Evolutionary conservation across 2,888 invertebrate species (phyloP), one percentile per base, ranked within the genome.

Genomic region (Arge pagana): DNA sequence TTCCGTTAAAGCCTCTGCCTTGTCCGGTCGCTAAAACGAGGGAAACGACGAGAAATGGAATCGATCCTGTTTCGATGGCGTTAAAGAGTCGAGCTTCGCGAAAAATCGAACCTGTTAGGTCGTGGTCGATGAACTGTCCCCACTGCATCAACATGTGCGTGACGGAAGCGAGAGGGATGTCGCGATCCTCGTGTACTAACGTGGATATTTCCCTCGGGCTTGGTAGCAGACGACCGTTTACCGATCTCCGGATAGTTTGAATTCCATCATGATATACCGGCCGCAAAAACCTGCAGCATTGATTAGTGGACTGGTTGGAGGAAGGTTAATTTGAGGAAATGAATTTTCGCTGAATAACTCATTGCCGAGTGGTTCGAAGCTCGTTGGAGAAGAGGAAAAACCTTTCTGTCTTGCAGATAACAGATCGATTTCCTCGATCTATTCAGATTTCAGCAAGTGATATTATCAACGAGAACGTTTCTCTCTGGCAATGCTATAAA

Each of bases 51-150:
- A 13, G 26, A 41, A 4, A 36, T 33, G n/a, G 26, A 4, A n/a
- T 13, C 7, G 10, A 15, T 18, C n/a, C 10, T 45, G 13, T 8
- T 3, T 15, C 39, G n/a, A 10, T 10, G 16, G n/a, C 8, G 2
- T 13, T n/a, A n/a, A n/a, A n/a, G n/a, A n/a, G n/a, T n/a, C n/a
- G n/a, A n/a, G n/a, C 21, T 50, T 31, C 5, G 24, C 31, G 3
- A 24, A 15, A 18, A n/a, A 52, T 30, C 36, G 49, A 24, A 40
- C 77, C 76, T 49, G 89, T 91, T 58, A 95, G 78, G 70, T 95
- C 94, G 66, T 95, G 94, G 70, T 94, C 94, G 52, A 95, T 68
- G 62, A 95, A 87, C 76, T 95, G 94, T 0, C 94, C 94, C 90
- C 93, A 93, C 71, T 94, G 93, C 84, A 92, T 93, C 53, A 91